Percentiles rank a stretch among this genome's conserved stretches.
These are phyloP conservation scores for Pantherophis vulpinus DNA, from an alignment of 2,797 vertebrate species.

Conservation along the genomic window DNA sequence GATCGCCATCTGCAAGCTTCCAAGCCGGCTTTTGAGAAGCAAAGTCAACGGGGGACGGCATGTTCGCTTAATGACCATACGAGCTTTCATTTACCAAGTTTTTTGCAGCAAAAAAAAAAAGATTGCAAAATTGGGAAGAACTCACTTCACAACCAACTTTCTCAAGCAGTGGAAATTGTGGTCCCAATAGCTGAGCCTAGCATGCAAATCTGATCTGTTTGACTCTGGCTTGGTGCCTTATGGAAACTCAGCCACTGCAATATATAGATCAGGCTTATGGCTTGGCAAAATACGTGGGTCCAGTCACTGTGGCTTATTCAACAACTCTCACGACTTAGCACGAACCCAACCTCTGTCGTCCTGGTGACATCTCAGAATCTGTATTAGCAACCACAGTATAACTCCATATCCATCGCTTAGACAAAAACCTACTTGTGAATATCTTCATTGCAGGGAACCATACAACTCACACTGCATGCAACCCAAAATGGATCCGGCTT, in stretches of 20 bases:
- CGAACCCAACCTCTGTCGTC: not conserved
- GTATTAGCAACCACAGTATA: not conserved
- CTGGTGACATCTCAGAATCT: not conserved
- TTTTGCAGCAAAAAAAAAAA: not conserved
- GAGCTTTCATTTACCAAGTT: not conserved
- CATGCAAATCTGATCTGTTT: not conserved
- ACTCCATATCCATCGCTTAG: not conserved
- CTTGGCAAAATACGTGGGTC: not conserved
- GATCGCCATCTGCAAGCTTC: not conserved
- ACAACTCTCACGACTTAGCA: not conserved
- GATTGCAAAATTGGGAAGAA: not conserved
- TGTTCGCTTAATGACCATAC: not conserved
- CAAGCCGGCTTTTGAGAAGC: not conserved
- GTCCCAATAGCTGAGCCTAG: not conserved
- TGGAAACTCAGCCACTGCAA: not conserved
- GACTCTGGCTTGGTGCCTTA: not conserved
- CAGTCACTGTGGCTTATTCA: not conserved
- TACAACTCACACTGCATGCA: not conserved
- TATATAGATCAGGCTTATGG: not conserved
- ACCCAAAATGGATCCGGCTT: not conserved
- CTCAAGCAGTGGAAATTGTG: not conserved
- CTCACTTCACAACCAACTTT: not conserved
- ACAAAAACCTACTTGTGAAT: not conserved
- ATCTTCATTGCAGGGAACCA: not conserved
- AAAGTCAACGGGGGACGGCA: not conserved